These are phyloP conservation scores for Gymnocypris eckloni DNA, from an alignment of 2,797 vertebrate genomes.

Conservation along the genomic window DNA sequence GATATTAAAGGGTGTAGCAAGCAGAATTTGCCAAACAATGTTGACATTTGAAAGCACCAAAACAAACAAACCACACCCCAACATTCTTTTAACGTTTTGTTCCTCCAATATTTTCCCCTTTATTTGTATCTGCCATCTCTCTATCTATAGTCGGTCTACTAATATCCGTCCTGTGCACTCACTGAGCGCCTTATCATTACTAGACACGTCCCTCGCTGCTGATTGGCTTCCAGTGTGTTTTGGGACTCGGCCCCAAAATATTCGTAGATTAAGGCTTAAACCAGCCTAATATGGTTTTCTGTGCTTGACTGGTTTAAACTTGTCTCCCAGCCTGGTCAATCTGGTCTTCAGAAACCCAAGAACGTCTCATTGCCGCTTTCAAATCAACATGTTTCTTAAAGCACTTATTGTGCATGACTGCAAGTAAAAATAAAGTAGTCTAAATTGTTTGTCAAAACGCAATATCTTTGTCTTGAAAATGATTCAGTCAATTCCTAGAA, in stretches of 20 bases:
- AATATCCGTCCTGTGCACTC: too few relatives aligned
- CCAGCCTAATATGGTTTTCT: background rate
- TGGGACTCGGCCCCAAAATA: too few relatives aligned
- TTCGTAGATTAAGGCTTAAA: background rate
- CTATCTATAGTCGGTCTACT: too few relatives aligned
- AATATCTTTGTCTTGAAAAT: background rate
- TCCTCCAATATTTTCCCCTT: too few relatives aligned
- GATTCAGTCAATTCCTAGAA: background rate
- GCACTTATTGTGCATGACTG: background rate
- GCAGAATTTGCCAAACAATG: too few relatives aligned
- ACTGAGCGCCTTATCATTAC: too few relatives aligned
- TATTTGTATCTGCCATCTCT: too few relatives aligned
- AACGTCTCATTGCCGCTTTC: background rate
- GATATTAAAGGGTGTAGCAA: background rate
- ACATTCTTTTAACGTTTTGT: too few relatives aligned
- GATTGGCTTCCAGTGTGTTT: too few relatives aligned
- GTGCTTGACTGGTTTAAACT: background rate
- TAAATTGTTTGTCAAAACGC: background rate
- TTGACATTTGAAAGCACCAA: too few relatives aligned
- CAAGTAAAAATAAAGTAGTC: background rate
- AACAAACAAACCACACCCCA: too few relatives aligned
- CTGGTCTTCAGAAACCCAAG: background rate
- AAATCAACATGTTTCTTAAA: background rate
- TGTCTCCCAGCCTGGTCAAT: background rate
- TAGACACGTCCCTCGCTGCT: too few relatives aligned